phyloP scores from a whole-genome alignment of 2,888 invertebrate genomes.

The Parnassius glacialis region DNA sequence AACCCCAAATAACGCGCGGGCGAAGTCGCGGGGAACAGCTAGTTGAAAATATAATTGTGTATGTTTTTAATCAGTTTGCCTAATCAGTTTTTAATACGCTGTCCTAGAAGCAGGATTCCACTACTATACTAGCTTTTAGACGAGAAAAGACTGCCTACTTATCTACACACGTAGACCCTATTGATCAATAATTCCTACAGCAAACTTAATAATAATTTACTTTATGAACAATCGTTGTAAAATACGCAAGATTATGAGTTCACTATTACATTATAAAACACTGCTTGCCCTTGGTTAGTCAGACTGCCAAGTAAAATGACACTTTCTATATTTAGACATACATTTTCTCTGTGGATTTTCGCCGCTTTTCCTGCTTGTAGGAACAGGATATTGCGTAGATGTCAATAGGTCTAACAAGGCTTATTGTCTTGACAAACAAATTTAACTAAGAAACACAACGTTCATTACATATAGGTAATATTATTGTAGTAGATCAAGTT shows the following conservation, averaged over 20 bases:
- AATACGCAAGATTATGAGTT: constrained; percentile 2
- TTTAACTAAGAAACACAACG: not conserved
- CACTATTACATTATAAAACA: constrained; percentile 2
- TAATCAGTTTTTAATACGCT: too few relatives aligned
- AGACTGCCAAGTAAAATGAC: constrained; percentile 7
- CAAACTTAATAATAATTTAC: not conserved
- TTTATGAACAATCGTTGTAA: too few relatives aligned
- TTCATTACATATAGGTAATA: not conserved
- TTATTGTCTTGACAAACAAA: constrained; percentile 14
- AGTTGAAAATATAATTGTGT: too few relatives aligned
- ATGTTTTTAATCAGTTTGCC: too few relatives aligned
- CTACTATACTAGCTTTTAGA: too few relatives aligned
- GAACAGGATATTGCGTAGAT: constrained; percentile 6
- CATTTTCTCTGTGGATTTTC: constrained; percentile 6
- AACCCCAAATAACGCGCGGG: too few relatives aligned
- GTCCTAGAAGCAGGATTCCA: too few relatives aligned
- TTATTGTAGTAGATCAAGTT: too few relatives aligned
- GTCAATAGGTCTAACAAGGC: constrained; percentile 11
- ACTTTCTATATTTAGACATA: constrained; percentile 19
- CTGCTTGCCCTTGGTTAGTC: not conserved
- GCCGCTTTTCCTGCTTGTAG: constrained; percentile 2
- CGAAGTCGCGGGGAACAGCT: too few relatives aligned
- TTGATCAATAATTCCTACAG: not conserved
- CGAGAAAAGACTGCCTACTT: too few relatives aligned
- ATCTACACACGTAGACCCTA: too few relatives aligned